phyloP scores from a whole-genome alignment of 2,888 invertebrate genomes.

The Dinocampus coccinellae region DNA sequence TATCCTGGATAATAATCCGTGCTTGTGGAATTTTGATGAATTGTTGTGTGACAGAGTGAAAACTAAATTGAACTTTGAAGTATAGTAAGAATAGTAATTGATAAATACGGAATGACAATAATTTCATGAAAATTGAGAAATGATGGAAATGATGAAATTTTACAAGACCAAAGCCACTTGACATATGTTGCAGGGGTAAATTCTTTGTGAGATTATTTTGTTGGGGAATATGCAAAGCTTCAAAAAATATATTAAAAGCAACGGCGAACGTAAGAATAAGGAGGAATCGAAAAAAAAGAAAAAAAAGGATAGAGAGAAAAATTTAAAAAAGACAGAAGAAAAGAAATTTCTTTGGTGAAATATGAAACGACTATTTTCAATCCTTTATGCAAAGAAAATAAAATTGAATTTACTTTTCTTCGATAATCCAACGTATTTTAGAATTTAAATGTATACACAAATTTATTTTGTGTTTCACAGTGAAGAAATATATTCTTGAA shows the following conservation, averaged over 20 bases:
- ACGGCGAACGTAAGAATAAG: too few species aligned
- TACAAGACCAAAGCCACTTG: too few species aligned
- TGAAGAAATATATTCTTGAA: neutral
- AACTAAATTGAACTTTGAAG: slow-evolving; percentile 45
- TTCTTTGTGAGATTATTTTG: too few species aligned
- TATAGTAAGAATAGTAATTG: slow-evolving; percentile 48
- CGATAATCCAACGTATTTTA: neutral
- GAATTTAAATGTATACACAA: slow-evolving; percentile 1
- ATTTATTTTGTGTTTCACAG: neutral
- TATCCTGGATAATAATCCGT: neutral
- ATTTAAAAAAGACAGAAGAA: neutral
- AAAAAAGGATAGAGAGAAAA: neutral
- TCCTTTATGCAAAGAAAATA: neutral
- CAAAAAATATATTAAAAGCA: too few species aligned
- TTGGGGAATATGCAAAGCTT: too few species aligned
- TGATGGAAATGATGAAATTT: too few species aligned
- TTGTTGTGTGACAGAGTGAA: slow-evolving; percentile 46
- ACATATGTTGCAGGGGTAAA: too few species aligned
- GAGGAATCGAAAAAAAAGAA: neutral
- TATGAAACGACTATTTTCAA: neutral
- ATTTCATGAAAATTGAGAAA: too few species aligned
- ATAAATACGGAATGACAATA: slow-evolving; percentile 43
- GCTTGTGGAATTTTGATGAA: slow-evolving; percentile 51
- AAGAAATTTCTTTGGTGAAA: neutral
- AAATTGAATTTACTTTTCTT: neutral